Evolutionary conservation across 1,140 invertebrate genomes (phyloP), one percentile per base, ranked within the genome.

Genomic region (Meloidogyne floridensis): DNA sequence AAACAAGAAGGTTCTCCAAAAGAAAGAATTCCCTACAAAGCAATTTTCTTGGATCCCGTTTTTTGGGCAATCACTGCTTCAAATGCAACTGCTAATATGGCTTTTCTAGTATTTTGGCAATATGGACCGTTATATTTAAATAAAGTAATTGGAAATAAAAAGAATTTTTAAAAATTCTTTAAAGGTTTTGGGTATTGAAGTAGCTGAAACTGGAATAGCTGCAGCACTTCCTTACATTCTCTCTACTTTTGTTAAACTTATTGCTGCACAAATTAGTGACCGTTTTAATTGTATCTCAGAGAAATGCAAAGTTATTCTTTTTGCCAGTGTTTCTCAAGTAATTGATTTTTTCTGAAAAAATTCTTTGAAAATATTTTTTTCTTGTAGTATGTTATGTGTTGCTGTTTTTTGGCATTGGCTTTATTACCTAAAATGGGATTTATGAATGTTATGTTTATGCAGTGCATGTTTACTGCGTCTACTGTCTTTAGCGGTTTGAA

Each of bases 81-180:
- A 81, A 54, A 20, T 83, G 86, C n/a, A 32, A 56, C 65, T 43
- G 70, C 54, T 6, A 75, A 43, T 78, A 87, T 15, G 69, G 76
- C 51, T 73, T 87, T 70, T 75, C 54, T 86, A 18, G 82, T 87
- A 15, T 87, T 87, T 71, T 79, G 82, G 70, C 87, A 89, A 71
- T 87, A 87, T 54, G 87, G 87, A 8, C 87, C 87, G 65, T 87
- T 83, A 15, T 87, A 87, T 81, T 72, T 87, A 51, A 88, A 88
- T 51, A 87, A 87, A 72, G 87, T 32, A 32, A 32, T 32, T 32
- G 32, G 32, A 32, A 32, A 32, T 32, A 32, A 32, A 32, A 32
- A 85, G 42, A n/a, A 53, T 32, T 53, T 80, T 42, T 51, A 42
- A 6, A 69, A 78, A 43, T 18, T 10, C 18, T 18, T 75, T 18